phyloP scores from a whole-genome alignment of 2,888 invertebrate genomes.

The Phyllotreta striolata region DNA sequence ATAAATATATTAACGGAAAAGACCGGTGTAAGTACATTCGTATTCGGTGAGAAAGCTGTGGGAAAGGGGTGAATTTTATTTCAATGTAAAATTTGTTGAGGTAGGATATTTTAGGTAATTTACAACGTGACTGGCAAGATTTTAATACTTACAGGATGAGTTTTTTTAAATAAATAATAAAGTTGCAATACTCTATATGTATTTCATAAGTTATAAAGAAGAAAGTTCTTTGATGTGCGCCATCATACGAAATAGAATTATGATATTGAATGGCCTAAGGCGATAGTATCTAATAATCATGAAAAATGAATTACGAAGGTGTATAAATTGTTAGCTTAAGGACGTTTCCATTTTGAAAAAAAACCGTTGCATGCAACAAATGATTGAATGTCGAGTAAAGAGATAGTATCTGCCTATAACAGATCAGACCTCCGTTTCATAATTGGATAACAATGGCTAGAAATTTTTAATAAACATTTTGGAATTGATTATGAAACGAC shows the following conservation, averaged over 20 bases:
- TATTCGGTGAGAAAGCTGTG: too few relatives aligned
- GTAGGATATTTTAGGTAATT: too few relatives aligned
- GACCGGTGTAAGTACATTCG: background rate
- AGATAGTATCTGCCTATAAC: background rate
- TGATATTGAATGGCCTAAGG: constrained; percentile 2
- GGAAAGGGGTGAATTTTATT: too few relatives aligned
- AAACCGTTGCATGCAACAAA: constrained; percentile 14
- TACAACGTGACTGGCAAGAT: too few relatives aligned
- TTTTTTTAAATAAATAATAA: too few relatives aligned
- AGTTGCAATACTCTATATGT: too few relatives aligned
- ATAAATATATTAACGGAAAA: constrained; percentile 51
- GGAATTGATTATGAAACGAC: background rate
- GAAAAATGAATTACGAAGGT: constrained; percentile 11
- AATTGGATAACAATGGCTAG: constrained; percentile 2
- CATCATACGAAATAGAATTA: too few relatives aligned
- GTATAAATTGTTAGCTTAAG: constrained; percentile 17
- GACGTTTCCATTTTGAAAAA: constrained; percentile 6
- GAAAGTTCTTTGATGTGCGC: too few relatives aligned
- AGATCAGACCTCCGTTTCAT: background rate
- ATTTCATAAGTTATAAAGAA: too few relatives aligned
- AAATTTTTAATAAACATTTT: background rate
- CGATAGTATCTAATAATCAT: constrained; percentile 1
- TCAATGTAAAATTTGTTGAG: too few relatives aligned
- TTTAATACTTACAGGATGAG: too few relatives aligned
- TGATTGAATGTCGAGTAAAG: constrained; percentile 4